phyloP scores from a whole-genome alignment of 2,797 vertebrate genomes.

The Propithecus perrieri region DNA sequence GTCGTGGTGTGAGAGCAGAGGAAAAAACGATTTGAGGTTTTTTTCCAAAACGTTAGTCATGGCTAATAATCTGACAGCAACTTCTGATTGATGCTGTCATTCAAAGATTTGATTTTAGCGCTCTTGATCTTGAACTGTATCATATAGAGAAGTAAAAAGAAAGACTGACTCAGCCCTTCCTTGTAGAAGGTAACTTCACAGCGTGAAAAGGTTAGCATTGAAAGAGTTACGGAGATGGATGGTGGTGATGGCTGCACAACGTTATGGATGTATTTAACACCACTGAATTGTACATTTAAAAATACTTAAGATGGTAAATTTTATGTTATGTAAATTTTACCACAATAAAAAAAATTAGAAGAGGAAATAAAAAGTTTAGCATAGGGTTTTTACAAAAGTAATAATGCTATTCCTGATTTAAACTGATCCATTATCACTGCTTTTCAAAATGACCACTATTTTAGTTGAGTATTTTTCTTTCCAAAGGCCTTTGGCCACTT shows the following conservation, averaged over 20 bases:
- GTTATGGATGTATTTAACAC: not conserved
- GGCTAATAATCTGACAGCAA: not conserved
- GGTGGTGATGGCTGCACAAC: not conserved
- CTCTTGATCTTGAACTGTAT: constrained; percentile 1
- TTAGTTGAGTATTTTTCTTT: constrained; percentile 11
- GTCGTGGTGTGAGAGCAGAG: not conserved
- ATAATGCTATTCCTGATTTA: not conserved
- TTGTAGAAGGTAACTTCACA: not conserved
- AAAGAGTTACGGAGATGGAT: not conserved
- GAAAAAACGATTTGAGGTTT: not conserved
- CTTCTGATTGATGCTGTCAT: not conserved
- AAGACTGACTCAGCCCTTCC: not conserved
- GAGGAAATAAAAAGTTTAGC: not conserved
- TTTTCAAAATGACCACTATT: not conserved
- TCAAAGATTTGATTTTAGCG: not conserved
- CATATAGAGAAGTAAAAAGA: not conserved
- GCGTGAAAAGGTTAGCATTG: not conserved
- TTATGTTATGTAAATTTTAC: not conserved
- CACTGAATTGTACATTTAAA: not conserved
- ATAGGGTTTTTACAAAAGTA: not conserved
- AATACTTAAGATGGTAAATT: not conserved
- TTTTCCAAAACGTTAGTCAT: not conserved
- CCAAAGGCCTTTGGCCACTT: not conserved
- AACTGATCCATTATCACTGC: not conserved
- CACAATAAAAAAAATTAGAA: not conserved